Percentiles rank a stretch among this genome's conserved stretches.
Evolutionary conservation across 2,113 vertebrate species (phyloP).

Genomic region (Oplegnathus fasciatus): DNA sequence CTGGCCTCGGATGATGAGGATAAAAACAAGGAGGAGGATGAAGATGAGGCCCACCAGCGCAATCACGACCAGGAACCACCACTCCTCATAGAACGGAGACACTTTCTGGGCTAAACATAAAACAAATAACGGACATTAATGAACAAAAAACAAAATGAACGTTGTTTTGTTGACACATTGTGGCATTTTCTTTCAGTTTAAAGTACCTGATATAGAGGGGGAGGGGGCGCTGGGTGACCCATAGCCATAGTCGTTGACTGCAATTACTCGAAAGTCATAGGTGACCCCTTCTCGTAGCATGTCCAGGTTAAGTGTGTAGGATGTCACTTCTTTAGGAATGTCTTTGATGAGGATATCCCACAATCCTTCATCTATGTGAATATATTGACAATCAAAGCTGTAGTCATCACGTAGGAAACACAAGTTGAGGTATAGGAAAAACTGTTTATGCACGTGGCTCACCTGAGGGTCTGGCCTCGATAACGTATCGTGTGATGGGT

Average conservation of each 20-base stretch:
- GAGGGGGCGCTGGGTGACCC: conserved; percentile 96
- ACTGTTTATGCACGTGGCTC: not conserved
- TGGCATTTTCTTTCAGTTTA: not conserved
- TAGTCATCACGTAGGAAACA: not conserved
- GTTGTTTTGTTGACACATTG: not conserved
- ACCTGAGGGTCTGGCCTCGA: conserved; percentile 97
- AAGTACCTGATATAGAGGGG: conserved; percentile 93
- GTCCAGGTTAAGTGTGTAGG: conserved; percentile 96
- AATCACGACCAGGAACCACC: conserved; percentile 98
- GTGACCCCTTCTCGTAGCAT: conserved; percentile 95
- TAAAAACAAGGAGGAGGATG: conserved; percentile 95
- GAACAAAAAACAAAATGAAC: not conserved
- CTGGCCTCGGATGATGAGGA: conserved; percentile 96
- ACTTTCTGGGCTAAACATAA: conserved; percentile 91
- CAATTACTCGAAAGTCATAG: conserved; percentile 98
- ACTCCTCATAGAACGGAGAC: conserved; percentile 97
- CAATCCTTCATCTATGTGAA: conserved; percentile 91
- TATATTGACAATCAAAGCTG: not conserved
- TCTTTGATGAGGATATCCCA: conserved; percentile 99
- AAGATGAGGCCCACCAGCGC: conserved; percentile 97
- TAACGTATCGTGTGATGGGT: conserved; percentile 95
- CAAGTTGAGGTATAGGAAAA: not conserved
- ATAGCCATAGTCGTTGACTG: conserved; percentile 96
- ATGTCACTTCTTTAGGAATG: conserved; percentile 97
- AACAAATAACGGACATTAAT: conserved; percentile 4